Conservation (phyloP, 2,113 vertebrate genomes). For the Mohoua ochrocephala region DNA sequence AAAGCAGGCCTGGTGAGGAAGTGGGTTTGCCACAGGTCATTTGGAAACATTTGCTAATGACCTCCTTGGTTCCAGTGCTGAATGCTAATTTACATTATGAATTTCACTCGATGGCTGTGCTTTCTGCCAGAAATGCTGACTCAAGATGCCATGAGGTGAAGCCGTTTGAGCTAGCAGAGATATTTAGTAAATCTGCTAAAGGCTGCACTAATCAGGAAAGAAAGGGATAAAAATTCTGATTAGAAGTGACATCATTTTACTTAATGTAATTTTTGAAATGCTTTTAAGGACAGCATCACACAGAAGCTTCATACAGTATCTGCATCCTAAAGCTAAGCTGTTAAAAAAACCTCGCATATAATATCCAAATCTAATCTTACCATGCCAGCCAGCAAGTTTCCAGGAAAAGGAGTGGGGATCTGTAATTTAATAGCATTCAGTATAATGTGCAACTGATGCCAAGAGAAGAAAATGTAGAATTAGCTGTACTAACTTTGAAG, state of each 20-base stretch:
- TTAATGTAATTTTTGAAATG: background rate
- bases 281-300: background rate
- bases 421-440: constrained; percentile 33
- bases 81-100: constrained; percentile 12
- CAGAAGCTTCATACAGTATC: background rate
- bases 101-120: background rate
- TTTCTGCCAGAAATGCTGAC: constrained; percentile 40
- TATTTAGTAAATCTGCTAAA: background rate
- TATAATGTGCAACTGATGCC: constrained; percentile 11
- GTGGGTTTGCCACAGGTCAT: background rate
- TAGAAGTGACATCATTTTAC: constrained; percentile 35
- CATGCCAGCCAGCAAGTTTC: constrained; percentile 4
- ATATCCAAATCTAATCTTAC: constrained; percentile 21
- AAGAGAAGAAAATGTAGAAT: constrained; percentile 40
- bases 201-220: background rate
- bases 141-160: background rate
- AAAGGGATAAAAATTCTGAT: constrained; percentile 16
- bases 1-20: background rate
- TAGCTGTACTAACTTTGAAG: constrained; percentile 34
- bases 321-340: background rate
- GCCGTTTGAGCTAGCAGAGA: background rate
- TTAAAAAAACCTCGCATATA: background rate
- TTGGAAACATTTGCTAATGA: constrained; percentile 20
- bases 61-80: background rate
- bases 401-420: constrained; percentile 4